Evolutionary conservation across 2,888 invertebrate genomes (phyloP), one percentile per base, ranked within the genome.

Genomic region (Teleiodes luculella): DNA sequence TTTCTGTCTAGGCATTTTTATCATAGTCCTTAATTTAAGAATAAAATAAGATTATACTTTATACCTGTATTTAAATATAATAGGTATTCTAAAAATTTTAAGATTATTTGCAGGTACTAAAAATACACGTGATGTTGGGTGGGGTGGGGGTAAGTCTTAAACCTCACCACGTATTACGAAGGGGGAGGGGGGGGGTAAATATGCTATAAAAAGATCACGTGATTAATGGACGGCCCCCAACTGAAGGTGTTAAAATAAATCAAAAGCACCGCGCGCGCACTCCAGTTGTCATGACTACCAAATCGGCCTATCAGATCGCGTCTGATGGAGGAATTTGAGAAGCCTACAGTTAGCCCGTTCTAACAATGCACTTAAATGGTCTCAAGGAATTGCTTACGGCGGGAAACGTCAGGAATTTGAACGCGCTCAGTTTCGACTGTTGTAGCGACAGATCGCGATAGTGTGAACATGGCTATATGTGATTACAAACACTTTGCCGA

Each of bases 301-400:
- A 78, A 83, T 68, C 63, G 70, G 84, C 78, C 65, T 85, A 86
- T 86, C 86, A 69, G 85, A 85, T 85, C 67, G 68, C 75, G 72
- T 70, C 73, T 76, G 78, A 74, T 76, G 75, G 75, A 71, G 65
- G 64, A 52, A 45, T 43, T 43, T 52, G 46, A 41, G 18, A 18
- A 20, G 37, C 28, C 10, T 28, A 37, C 37, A 28, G 49, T 28
- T 46, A 37, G 49, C 24, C 11, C 11, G 39, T 49, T 37, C 43
- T 49, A 49, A 49, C 49, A 49, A 49, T 35, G 43, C 35, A 16
- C 45, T 35, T 52, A 51, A 51, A 51, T 30, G 51, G 43, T 16
- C 2, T 16, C 7, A 7, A 13, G 11, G 28, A 43, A 28, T 43
- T 18, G 18, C 18, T 24, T n/a, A n/a, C 14, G 43, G 7, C 43